Conservation (phyloP, 2,797 vertebrate species). For the Heliangelus exortis region DNA sequence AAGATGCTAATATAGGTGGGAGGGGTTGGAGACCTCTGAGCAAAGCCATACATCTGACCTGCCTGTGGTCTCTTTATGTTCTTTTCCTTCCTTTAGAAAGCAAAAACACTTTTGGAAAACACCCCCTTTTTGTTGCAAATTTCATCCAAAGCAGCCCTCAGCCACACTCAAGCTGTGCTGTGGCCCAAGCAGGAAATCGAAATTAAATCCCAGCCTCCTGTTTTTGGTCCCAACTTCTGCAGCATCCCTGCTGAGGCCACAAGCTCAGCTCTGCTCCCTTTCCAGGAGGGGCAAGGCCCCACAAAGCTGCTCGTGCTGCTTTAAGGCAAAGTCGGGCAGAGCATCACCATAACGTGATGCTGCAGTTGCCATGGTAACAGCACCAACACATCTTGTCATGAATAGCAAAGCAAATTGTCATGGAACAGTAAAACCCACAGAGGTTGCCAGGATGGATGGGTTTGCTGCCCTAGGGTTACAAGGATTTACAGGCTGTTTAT, state of each 20-base stretch:
- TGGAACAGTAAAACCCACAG: conserved; percentile 5
- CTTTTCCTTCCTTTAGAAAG: not conserved
- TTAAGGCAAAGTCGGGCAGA: conserved; percentile 26
- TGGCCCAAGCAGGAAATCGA: not conserved
- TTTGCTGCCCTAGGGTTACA: not conserved
- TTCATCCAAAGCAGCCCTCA: not conserved
- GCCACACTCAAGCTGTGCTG: not conserved
- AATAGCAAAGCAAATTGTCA: conserved; percentile 47
- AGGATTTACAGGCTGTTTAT: not conserved
- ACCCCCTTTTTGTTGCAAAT: not conserved
- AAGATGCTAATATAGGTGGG: not conserved
- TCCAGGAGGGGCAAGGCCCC: not conserved
- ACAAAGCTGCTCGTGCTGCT: not conserved
- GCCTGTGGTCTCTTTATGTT: accelerated
- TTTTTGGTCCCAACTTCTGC: not conserved
- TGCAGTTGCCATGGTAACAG: conserved; percentile 69
- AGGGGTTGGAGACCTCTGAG: not conserved
- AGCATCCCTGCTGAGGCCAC: not conserved
- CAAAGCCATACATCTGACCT: not conserved
- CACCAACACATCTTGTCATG: conserved; percentile 43
- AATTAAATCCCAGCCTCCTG: not conserved
- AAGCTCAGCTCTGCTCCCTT: not conserved
- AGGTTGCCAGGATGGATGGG: not conserved
- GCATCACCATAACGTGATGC: conserved; percentile 34
- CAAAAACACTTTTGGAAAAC: not conserved